phyloP scores from a whole-genome alignment of 2,888 invertebrate genomes.

The Chironomus tentans region DNA sequence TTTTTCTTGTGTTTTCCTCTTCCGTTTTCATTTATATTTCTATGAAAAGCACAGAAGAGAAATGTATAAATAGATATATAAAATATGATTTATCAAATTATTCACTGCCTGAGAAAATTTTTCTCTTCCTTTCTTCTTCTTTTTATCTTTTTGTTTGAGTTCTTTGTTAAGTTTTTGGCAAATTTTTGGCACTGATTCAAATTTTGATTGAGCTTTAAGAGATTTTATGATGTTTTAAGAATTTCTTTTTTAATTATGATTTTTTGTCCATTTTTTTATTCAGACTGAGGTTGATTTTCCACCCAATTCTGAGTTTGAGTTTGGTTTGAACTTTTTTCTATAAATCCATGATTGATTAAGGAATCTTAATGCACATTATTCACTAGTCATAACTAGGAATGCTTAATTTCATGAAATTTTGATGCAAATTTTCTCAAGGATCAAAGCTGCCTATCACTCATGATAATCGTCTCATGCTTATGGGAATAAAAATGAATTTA shows the following conservation, averaged over 20 bases:
- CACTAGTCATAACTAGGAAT: background rate
- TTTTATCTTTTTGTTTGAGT: background rate
- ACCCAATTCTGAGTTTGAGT: no score
- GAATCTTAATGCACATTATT: no score
- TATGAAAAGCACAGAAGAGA: background rate
- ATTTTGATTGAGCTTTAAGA: no score
- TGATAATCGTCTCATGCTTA: background rate
- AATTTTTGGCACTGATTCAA: no score
- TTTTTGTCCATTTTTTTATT: no score
- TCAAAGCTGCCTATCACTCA: no score
- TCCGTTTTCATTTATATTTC: background rate
- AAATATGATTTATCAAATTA: background rate
- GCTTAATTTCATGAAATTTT: background rate
- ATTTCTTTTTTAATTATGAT: no score
- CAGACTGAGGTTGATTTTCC: no score
- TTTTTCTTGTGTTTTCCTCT: background rate
- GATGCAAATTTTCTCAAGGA: background rate
- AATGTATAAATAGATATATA: background rate
- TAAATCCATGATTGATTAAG: no score
- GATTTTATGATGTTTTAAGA: no score
- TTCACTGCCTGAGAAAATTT: background rate
- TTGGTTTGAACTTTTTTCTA: no score
- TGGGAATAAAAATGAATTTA: background rate
- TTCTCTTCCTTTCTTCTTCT: background rate
- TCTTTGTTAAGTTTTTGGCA: no score